Conservation (phyloP, 2,888 invertebrate genomes). For the Coenonympha glycerion region DNA sequence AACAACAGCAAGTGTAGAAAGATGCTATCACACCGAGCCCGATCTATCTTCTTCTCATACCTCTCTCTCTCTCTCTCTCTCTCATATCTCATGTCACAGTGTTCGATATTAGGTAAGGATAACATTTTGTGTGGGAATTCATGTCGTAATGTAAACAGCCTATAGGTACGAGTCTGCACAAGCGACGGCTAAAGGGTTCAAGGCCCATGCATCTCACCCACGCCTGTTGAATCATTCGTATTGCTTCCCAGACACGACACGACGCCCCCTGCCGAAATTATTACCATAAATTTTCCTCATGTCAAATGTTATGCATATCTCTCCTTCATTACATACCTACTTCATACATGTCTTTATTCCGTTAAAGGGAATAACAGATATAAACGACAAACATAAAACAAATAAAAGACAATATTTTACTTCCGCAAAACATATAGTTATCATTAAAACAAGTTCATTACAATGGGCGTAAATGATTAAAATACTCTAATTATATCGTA, state of each 20-base stretch:
- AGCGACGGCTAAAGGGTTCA: constrained; percentile 51
- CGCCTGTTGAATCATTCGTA: constrained; percentile 55
- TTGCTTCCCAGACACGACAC: constrained; percentile 48
- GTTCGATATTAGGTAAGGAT: not conserved
- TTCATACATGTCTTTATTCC: too few relatives aligned
- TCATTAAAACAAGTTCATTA: too few relatives aligned
- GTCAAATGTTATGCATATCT: not conserved
- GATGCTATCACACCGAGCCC: too few relatives aligned
- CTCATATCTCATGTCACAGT: not conserved
- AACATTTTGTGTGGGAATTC: constrained; percentile 6
- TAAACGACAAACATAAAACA: not conserved
- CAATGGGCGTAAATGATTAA: too few relatives aligned
- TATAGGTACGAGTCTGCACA: constrained; percentile 15
- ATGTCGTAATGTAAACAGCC: constrained; percentile 10
- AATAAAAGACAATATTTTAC: too few relatives aligned
- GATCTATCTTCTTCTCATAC: too few relatives aligned
- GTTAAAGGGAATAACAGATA: not conserved
- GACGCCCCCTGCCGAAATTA: constrained; percentile 45
- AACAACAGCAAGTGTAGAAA: too few relatives aligned
- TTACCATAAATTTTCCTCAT: constrained; percentile 18
- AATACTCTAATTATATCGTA: too few relatives aligned
- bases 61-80: too few relatives aligned
- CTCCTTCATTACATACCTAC: not conserved
- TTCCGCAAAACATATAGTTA: too few relatives aligned
- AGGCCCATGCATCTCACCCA: constrained; percentile 65